Evolutionary conservation across 2,797 vertebrate species (phyloP).

Genomic region (Numenius phaeopus): DNA sequence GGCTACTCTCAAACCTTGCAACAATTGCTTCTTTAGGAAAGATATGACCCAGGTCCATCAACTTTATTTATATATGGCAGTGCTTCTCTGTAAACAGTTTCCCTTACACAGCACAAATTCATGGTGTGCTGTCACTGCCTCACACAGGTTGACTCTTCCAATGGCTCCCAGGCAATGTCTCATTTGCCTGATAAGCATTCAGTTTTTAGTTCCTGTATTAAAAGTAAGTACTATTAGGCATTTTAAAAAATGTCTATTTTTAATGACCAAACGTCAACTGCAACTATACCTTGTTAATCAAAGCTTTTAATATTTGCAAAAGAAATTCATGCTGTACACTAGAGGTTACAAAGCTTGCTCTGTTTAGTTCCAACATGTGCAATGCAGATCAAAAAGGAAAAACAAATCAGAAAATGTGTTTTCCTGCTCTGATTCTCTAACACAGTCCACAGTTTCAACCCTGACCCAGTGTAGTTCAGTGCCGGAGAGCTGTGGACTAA

Average conservation of each 20-base stretch:
- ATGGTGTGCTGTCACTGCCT: neutral
- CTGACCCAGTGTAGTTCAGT: neutral
- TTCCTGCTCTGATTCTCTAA: neutral
- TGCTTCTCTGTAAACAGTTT: neutral
- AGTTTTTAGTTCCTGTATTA: neutral
- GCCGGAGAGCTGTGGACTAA: slow-evolving; percentile 21
- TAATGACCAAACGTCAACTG: neutral
- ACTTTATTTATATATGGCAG: neutral
- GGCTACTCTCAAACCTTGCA: neutral
- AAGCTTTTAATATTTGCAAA: neutral
- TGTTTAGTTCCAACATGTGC: neutral
- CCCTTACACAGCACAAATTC: neutral
- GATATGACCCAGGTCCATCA: neutral
- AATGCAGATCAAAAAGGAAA: slow-evolving; percentile 11
- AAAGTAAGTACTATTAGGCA: neutral
- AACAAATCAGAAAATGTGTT: neutral
- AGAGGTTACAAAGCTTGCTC: slow-evolving; percentile 13
- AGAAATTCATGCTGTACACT: neutral
- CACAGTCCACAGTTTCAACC: neutral
- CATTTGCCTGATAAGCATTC: neutral
- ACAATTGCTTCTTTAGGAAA: neutral
- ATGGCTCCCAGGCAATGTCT: neutral
- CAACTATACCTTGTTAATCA: neutral
- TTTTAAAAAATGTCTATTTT: neutral
- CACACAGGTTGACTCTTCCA: neutral